Evolutionary conservation across 2,888 invertebrate species (phyloP).

Genomic region (Autographa pulchrina): DNA sequence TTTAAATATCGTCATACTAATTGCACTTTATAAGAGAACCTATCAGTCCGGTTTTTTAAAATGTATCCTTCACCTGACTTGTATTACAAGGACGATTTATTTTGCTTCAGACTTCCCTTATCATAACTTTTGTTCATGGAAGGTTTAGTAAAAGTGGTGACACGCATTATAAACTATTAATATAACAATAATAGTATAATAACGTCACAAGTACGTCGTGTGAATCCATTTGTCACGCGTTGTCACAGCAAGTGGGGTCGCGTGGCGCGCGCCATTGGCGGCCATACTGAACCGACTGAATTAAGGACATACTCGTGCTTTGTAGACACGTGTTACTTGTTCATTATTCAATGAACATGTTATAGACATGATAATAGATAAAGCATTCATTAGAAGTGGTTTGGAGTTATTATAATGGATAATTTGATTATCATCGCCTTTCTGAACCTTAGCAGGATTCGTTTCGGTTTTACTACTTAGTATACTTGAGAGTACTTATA

Average conservation of each 20-base stretch:
- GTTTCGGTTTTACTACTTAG: no score
- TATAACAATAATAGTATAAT: constrained; percentile 22
- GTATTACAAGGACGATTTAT: no score
- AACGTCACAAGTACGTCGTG: constrained; percentile 50
- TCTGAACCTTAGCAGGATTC: no score
- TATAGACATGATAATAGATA: background rate
- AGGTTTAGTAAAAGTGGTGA: background rate
- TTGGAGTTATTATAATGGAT: background rate
- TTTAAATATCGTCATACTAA: no score
- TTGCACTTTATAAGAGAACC: no score
- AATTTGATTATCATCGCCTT: background rate
- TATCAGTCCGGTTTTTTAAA: no score
- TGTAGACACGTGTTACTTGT: constrained; percentile 13
- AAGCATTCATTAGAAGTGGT: background rate
- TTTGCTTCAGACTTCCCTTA: no score
- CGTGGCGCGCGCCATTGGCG: constrained; percentile 28
- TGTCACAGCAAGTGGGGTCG: constrained; percentile 74
- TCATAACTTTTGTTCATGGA: background rate
- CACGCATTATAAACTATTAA: background rate
- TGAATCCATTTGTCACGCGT: constrained; percentile 74
- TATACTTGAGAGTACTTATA: no score
- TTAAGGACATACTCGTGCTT: constrained; percentile 14
- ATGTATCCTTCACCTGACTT: no score
- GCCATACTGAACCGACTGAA: background rate
- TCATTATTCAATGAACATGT: background rate